phyloP scores from a whole-genome alignment of 2,888 invertebrate genomes.

The Eurytoma adleriae region DNA sequence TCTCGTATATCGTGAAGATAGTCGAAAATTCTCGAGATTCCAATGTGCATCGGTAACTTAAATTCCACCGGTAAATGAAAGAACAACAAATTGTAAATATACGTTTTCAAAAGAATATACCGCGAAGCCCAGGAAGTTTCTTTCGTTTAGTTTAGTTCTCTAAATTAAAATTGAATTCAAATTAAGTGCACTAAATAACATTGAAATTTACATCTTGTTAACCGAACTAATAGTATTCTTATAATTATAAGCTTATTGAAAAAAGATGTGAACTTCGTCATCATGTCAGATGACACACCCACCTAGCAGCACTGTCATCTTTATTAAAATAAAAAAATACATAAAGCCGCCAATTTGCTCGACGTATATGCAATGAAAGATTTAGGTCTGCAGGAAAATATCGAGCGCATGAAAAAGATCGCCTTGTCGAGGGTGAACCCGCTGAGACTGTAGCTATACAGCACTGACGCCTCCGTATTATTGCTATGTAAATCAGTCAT shows the following conservation, averaged over 20 bases:
- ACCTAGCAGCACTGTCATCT: not conserved
- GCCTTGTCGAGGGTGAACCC: constrained; percentile 10
- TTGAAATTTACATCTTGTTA: too few species aligned
- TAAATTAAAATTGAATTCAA: not conserved
- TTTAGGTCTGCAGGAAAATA: constrained; percentile 49
- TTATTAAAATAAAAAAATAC: not conserved
- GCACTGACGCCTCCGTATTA: constrained; percentile 71
- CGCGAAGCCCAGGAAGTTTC: constrained; percentile 5
- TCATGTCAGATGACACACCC: too few species aligned
- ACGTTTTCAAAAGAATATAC: constrained; percentile 18
- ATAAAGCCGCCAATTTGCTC: constrained; percentile 25
- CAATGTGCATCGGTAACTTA: constrained; percentile 59
- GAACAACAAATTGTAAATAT: constrained; percentile 27
- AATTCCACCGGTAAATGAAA: constrained; percentile 61
- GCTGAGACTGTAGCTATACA: constrained; percentile 25
- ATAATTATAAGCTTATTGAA: too few species aligned
- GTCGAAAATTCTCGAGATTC: constrained; percentile 59
- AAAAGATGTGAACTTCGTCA: too few species aligned
- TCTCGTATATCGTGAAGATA: not conserved
- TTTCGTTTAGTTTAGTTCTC: constrained; percentile 1
- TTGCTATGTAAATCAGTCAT: constrained; percentile 76
- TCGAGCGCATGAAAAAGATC: constrained; percentile 51
- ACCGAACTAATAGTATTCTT: too few species aligned
- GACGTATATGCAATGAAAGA: constrained; percentile 19
- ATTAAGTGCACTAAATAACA: not conserved